Conservation (phyloP, 1,140 invertebrate genomes). For the Ericerus pela region DNA sequence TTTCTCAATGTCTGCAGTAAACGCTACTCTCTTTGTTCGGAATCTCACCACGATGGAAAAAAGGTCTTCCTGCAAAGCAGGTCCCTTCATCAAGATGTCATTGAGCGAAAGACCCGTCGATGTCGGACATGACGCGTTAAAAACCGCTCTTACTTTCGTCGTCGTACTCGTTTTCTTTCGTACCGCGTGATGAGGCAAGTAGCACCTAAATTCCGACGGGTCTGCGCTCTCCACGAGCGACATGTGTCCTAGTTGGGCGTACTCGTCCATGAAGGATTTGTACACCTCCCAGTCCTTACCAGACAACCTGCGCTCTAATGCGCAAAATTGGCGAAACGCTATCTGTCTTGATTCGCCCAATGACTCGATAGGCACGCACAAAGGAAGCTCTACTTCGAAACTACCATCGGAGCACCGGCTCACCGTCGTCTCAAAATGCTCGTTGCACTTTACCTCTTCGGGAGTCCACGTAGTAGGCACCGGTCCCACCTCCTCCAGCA, state of each 20-base stretch:
- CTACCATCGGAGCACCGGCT: too few relatives aligned
- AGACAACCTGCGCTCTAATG: too few relatives aligned
- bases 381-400: too few relatives aligned
- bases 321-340: too few relatives aligned
- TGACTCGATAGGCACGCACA: too few relatives aligned
- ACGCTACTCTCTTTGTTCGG: slow-evolving; percentile 25
- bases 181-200: slow-evolving; percentile 7
- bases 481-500: too few relatives aligned
- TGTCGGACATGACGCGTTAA: slow-evolving; percentile 27
- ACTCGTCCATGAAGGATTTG: slow-evolving; percentile 28
- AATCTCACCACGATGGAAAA: slow-evolving; percentile 32
- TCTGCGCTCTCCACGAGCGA: slow-evolving; percentile 20
- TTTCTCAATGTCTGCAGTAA: slow-evolving; percentile 30
- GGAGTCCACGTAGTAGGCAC: too few relatives aligned
- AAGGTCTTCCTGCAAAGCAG: slow-evolving; percentile 28
- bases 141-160: slow-evolving; percentile 28
- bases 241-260: slow-evolving; percentile 24
- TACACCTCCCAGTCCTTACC: too few relatives aligned
- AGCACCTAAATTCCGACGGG: neutral
- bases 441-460: too few relatives aligned
- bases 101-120: slow-evolving; percentile 28
- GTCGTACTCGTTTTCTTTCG: slow-evolving; percentile 15
- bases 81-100: slow-evolving; percentile 26
- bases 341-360: too few relatives aligned
- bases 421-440: too few relatives aligned